Evolutionary conservation across 2,888 invertebrate genomes (phyloP), one percentile per base, ranked within the genome.

Genomic region (Chrysotoxum bicinctum): DNA sequence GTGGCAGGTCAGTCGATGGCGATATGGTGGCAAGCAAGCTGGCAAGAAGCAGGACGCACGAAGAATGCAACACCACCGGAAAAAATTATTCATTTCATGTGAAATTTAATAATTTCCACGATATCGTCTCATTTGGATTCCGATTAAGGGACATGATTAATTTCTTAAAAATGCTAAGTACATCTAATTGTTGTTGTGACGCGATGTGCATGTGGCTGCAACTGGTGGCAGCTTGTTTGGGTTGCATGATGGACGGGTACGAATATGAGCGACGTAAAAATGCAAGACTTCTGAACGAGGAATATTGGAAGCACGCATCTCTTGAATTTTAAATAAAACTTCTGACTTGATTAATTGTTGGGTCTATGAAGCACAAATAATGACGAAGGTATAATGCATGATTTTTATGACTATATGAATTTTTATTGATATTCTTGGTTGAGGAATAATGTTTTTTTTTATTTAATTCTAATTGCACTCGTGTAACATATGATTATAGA

Each of bases 91-190:
- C 85, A 85, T 64, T 85, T 85, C 85, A 68, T 76, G 76, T 37
- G 85, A 85, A 85, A 85, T 80, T 80, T 76, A 58, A 85, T 80
- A 77, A 80, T 85, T 85, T 85, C 76, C 80, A 79, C 75, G 75
- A 75, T 66, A 50, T 84, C 70, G 70, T 48, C 84, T 84, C 84
- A 84, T 84, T 85, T 81, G 85, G 80, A 85, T 85, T 81, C 80
- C 35, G 85, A 85, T 80, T 81, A 80, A 68, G 80, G 69, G 76
- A 69, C 80, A 80, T 85, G 80, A 85, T 80, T 85, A 80, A 85
- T 85, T 85, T 76, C 72, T 76, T 52, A 72, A 85, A 80, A 85
- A 85, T 85, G 85, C 80, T 85, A 85, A 85, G 80, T 85, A 80
- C 80, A 62, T 85, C 85, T 85, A 85, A 85, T 85, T 81, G 85